phyloP scores from a whole-genome alignment of 1,140 invertebrate genomes.

The Drosophila nasuta region DNA sequence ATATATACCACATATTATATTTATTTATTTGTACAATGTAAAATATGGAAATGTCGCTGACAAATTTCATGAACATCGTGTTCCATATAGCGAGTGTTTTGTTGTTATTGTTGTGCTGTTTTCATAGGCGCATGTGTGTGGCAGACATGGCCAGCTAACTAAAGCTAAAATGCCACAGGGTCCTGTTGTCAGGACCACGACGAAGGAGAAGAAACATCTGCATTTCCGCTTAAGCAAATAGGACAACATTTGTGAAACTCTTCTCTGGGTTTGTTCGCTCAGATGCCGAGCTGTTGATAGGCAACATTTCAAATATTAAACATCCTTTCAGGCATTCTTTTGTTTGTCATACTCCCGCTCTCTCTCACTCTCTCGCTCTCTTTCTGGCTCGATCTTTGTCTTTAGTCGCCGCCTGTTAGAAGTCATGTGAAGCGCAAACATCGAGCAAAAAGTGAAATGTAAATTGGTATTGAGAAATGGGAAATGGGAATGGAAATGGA shows the following conservation, averaged over 20 bases:
- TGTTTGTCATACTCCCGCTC: slow-evolving; percentile 35
- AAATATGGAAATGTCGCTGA: slow-evolving; percentile 57
- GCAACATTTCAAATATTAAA: slow-evolving; percentile 67
- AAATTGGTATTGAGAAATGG: slow-evolving; percentile 32
- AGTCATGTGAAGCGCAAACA: slow-evolving; percentile 77
- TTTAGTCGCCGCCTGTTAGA: slow-evolving; percentile 23
- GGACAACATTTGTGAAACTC: slow-evolving; percentile 57
- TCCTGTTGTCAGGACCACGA: slow-evolving; percentile 11
- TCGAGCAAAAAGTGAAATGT: slow-evolving; percentile 18
- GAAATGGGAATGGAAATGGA: slow-evolving; percentile 27
- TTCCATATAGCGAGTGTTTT: slow-evolving; percentile 52
- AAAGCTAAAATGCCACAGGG: slow-evolving; percentile 24
- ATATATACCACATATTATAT: slow-evolving; percentile 1
- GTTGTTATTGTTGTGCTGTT: slow-evolving; percentile 45
- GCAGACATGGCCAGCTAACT: slow-evolving; percentile 64
- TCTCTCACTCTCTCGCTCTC: background rate
- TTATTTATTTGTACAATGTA: slow-evolving; percentile 15
- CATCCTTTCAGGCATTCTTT: slow-evolving; percentile 72
- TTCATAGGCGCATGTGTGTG: slow-evolving; percentile 61
- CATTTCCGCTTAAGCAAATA: slow-evolving; percentile 79
- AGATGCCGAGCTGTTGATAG: slow-evolving; percentile 54
- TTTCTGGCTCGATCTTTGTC: background rate
- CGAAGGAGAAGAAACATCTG: slow-evolving; percentile 59
- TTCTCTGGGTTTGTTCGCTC: slow-evolving; percentile 28
- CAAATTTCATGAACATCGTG: slow-evolving; percentile 67